Evolutionary conservation across 2,113 vertebrate genomes (phyloP), one percentile per base, ranked within the genome.

Genomic region (Scomber japonicus): DNA sequence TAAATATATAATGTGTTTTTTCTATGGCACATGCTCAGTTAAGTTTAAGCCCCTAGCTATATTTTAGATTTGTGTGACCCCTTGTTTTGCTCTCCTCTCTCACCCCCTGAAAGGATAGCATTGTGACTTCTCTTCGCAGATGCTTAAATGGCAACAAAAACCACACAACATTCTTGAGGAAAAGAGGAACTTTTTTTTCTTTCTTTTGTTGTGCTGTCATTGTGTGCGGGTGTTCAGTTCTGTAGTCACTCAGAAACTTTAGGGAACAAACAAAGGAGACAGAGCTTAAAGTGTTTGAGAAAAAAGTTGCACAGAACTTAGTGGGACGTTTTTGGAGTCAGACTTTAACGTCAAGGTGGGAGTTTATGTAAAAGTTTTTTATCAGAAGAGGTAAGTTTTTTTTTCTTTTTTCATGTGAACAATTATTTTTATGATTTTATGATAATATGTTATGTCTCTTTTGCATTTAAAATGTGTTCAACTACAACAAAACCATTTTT

Each of bases 71-170:
- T 81, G 80, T 88, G 79, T 88, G 78, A 69, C 75, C 76, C 57
- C 62, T 87, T 86, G 61, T 90, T 63, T 83, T 68, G 40, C 59
- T 68, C 73, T 68, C 57, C 48, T 17, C 75, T 70, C 71, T 71
- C 63, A 80, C 55, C 78, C 54, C 75, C 75, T 93, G 84, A 90
- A 91, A 88, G 81, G 75, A 82, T 9, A 64, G 60, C 84, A 83
- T 94, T 91, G 90, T 93, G 82, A 81, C 76, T 81, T 65, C 59
- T 78, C 84, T 89, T 89, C 79, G 65, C 73, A 59, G 79, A 77
- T 54, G 54, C 48, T 77, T 64, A 61, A 86, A 64, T 70, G 76
- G 70, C 65, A 87, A 72, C 60, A 87, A 87, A 27, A 94, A 86
- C 66, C 63, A 46, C 78, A 49, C 75, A 87, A 56, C 80, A 62